phyloP scores from a whole-genome alignment of 2,113 vertebrate species.

The Poeciliopsis occidentalis region DNA sequence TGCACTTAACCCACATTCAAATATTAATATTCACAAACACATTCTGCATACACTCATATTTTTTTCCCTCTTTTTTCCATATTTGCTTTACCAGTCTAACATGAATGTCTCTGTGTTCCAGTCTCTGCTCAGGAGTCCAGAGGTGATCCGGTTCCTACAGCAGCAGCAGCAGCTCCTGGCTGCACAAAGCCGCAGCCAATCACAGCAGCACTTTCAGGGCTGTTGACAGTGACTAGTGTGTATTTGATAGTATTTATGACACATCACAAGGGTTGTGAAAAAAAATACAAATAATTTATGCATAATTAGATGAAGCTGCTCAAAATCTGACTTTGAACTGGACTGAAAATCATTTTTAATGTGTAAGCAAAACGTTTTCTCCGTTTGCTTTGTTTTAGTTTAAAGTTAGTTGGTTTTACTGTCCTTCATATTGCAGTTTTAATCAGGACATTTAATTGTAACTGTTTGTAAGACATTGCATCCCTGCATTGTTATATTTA shows the following conservation, averaged over 20 bases:
- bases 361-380: slow-evolving; percentile 8
- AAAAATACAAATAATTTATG: not conserved
- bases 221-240: slow-evolving; percentile 47
- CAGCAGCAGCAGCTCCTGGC: slow-evolving; percentile 93
- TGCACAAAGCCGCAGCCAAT: slow-evolving; percentile 85
- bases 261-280: not conserved
- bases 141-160: slow-evolving; percentile 97
- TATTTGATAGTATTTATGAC: not conserved
- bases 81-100: not conserved
- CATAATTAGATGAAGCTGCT: not conserved
- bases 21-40: no score
- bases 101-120: slow-evolving; percentile 60
- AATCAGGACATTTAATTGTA: not conserved
- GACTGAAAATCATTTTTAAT: slow-evolving; percentile 7
- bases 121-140: slow-evolving; percentile 96
- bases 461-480: not conserved
- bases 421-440: not conserved
- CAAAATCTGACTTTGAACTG: not conserved
- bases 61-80: not conserved
- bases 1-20: no score
- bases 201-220: slow-evolving; percentile 85
- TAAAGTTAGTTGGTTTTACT: no score
- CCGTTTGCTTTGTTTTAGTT: not conserved
- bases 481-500: not conserved
- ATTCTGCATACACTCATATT: no score